A percentile compares a stretch with the other conserved stretches of the same genome.
phyloP scores from a whole-genome alignment of 2,888 invertebrate species.

The Dicycla oo region DNA sequence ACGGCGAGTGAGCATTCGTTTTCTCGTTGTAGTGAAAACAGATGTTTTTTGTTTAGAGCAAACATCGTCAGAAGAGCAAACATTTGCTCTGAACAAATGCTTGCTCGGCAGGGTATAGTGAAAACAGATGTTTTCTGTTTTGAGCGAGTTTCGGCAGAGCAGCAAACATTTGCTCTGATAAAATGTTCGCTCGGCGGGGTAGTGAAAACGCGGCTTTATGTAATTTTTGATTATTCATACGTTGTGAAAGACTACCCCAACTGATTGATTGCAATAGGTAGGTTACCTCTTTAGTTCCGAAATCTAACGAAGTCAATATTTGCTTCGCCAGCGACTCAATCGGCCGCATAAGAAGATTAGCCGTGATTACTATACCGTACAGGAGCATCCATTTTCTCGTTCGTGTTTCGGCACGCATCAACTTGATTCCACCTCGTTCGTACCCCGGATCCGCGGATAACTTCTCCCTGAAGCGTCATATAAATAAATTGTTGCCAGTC shows the following conservation, averaged over 20 bases:
- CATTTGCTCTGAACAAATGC: too few species aligned
- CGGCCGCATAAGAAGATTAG: conserved; percentile 73
- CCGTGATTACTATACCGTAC: conserved; percentile 75
- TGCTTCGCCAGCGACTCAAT: conserved; percentile 62
- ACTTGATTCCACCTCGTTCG: conserved; percentile 87
- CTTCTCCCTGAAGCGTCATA: conserved; percentile 89
- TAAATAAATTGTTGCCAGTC: conserved; percentile 90
- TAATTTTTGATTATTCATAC: background rate
- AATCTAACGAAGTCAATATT: conserved; percentile 48
- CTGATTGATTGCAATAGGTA: conserved; percentile 11
- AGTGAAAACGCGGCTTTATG: too few species aligned
- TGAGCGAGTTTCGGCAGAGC: too few species aligned
- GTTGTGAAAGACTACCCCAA: conserved; percentile 1
- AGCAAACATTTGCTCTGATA: too few species aligned
- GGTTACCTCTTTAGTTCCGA: conserved; percentile 13
- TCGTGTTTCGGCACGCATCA: conserved; percentile 82
- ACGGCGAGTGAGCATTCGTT: too few species aligned
- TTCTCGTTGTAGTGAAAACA: too few species aligned
- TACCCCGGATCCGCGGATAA: conserved; percentile 83
- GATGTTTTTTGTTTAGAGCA: too few species aligned
- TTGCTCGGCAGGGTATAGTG: too few species aligned
- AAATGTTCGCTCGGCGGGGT: too few species aligned
- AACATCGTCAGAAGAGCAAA: too few species aligned
- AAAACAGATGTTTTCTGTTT: too few species aligned
- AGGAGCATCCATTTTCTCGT: conserved; percentile 81